phyloP scores from a whole-genome alignment of 2,113 vertebrate genomes.

The Brachionichthys hirsutus region DNA sequence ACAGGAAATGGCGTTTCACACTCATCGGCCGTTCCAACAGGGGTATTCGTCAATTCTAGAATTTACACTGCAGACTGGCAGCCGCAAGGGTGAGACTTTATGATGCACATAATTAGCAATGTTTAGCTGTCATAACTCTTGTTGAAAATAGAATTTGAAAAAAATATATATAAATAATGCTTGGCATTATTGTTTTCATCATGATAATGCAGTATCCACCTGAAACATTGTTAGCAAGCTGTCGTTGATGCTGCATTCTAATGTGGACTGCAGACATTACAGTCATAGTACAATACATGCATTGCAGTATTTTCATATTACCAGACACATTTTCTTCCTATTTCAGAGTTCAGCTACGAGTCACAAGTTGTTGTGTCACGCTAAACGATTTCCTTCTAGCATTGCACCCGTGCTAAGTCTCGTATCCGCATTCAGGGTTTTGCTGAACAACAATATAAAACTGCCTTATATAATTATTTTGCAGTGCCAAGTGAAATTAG shows the following conservation, averaged over 20 bases:
- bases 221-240: conserved; percentile 4
- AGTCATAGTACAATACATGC: conserved; percentile 25
- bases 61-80: conserved; percentile 41
- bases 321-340: conserved; percentile 26
- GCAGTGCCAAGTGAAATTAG: conserved; percentile 3
- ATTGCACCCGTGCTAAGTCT: conserved; percentile 11
- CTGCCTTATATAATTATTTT: conserved; percentile 4
- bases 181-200: neutral
- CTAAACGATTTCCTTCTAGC: conserved; percentile 35
- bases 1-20: conserved; percentile 66
- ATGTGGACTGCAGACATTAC: conserved; percentile 11
- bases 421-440: conserved; percentile 28
- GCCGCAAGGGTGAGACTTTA: conserved; percentile 13
- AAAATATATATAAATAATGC: neutral
- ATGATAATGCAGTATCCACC: neutral
- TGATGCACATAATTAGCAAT: conserved; percentile 12
- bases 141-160: neutral
- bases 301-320: conserved; percentile 38
- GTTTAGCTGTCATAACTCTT: neutral
- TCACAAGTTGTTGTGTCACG: conserved; percentile 36
- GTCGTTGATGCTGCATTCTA: neutral
- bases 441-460: conserved; percentile 25
- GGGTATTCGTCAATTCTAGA: conserved; percentile 38
- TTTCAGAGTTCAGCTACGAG: conserved; percentile 12
- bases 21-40: conserved; percentile 14